Base-by-base conservation (phyloP, 1,140 invertebrate genomes). In the Agraylea sexmaculata region DNA sequence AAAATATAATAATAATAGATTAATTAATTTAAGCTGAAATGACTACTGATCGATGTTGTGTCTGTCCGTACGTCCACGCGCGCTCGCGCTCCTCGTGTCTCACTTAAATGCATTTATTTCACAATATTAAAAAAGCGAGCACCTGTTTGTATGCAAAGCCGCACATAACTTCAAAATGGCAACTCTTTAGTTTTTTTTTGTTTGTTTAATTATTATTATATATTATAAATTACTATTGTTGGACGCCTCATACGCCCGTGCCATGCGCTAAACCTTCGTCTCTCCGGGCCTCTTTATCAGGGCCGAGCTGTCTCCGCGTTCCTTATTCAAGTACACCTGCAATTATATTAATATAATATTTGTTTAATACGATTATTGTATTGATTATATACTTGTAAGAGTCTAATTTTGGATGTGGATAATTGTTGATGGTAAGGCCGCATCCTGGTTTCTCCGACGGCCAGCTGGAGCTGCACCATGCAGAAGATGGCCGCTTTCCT, bases 401-500 rank as follows among this genome's bases (percentile, higher is more conserved):
- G 52, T 3, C 66, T 48, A 47, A 80, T 66, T 69, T 94, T 95
- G 60, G 87, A 89, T 42, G 84, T 79, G 46, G 80, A 83, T 7
- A 97, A 65, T 15, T 74, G 70, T 16, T 70, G 69, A 18, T 93
- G 66, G 56, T 90, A 81, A 0, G 85, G 83, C 47, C 79, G 72
- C 52, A 96, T 70, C 16, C 72, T 66, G 13, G 82, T 80, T 51
- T 93, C 86, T 1, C 90, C 91, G 3, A 93, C 77, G 11, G 78
- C 76, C 48, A 80, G 74, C 48, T 94, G 85, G 40, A 94, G 76
- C 20, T 87, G 84, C 2, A 96, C 92, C 77, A 96, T 89, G 56
- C 88, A 92, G 61, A 96, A 94, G 1, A 95, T 88, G 6, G 88
- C 83, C 43, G 87, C 87, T 59, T 96, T 95, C 11, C 92, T 73